phyloP scores from a whole-genome alignment of 2,113 vertebrate genomes.

The Triplophysa siluroides region DNA sequence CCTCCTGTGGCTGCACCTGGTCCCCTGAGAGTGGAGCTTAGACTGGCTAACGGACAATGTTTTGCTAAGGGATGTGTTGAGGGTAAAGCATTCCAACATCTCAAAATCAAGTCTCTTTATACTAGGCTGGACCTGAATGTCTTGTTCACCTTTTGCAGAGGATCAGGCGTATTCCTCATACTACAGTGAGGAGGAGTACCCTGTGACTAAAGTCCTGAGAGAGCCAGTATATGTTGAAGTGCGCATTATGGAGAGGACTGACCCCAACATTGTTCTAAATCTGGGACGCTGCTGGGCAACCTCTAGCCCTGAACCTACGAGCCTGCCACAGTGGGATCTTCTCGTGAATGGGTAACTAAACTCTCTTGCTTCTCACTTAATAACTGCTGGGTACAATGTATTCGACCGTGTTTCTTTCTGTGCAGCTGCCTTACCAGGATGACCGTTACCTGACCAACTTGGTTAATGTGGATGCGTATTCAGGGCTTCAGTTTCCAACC shows the following conservation, averaged over 20 bases:
- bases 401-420: too few relatives aligned
- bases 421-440: constrained; percentile 67
- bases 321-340: constrained; percentile 70
- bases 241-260: constrained; percentile 59
- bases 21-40: constrained; percentile 60
- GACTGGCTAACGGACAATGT: constrained; percentile 67
- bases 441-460: constrained; percentile 66
- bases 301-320: constrained; percentile 40
- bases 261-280: constrained; percentile 65
- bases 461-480: constrained; percentile 60
- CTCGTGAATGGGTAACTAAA: constrained; percentile 1
- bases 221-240: constrained; percentile 66
- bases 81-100: constrained; percentile 46
- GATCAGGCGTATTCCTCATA: constrained; percentile 62
- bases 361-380: too few relatives aligned
- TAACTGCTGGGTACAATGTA: too few relatives aligned
- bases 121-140: neutral
- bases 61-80: constrained; percentile 63
- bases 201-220: constrained; percentile 62
- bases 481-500: constrained; percentile 59
- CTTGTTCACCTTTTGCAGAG: constrained; percentile 47
- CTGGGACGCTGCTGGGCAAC: constrained; percentile 73
- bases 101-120: too few relatives aligned
- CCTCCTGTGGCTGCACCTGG: constrained; percentile 54
- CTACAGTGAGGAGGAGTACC: constrained; percentile 63